Conservation (phyloP, 2,888 invertebrate genomes). For the Malthinus flaveolus region DNA sequence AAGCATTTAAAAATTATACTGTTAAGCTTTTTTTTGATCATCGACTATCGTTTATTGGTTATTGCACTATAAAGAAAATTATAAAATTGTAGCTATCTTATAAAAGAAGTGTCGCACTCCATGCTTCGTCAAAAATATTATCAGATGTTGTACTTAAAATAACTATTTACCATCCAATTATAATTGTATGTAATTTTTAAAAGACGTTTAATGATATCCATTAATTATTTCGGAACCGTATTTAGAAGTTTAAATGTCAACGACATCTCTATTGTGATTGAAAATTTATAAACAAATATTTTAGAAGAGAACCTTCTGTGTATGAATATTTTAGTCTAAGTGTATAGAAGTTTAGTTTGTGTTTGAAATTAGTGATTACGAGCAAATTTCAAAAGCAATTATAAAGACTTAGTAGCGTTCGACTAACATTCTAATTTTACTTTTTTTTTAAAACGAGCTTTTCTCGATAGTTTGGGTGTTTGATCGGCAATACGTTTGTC, state of each 20-base stretch:
- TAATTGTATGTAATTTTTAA: constrained; percentile 8
- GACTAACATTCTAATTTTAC: neutral
- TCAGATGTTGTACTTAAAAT: constrained; percentile 14
- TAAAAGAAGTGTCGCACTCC: constrained; percentile 1
- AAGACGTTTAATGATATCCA: neutral
- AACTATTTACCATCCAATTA: constrained; percentile 4
- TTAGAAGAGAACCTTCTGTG: constrained; percentile 1
- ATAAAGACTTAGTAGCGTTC: neutral
- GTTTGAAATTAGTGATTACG: neutral
- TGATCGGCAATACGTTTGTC: constrained; percentile 24
- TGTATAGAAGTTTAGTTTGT: constrained; percentile 4
- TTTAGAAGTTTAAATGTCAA: constrained; percentile 1
- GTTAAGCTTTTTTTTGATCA: neutral
- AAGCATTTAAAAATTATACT: neutral
- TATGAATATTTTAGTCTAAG: neutral
- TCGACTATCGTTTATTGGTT: neutral
- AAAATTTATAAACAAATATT: constrained; percentile 5
- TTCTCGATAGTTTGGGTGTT: constrained; percentile 10
- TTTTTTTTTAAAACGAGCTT: neutral
- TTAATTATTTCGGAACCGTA: neutral
- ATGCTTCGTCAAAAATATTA: constrained; percentile 1
- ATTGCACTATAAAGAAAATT: constrained; percentile 1
- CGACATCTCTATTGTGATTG: constrained; percentile 8
- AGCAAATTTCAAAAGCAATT: constrained; percentile 1
- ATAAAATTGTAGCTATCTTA: neutral